Evolutionary conservation across 2,888 invertebrate species (phyloP), one percentile per base, ranked within the genome.

Genomic region (Agrilus biguttatus): DNA sequence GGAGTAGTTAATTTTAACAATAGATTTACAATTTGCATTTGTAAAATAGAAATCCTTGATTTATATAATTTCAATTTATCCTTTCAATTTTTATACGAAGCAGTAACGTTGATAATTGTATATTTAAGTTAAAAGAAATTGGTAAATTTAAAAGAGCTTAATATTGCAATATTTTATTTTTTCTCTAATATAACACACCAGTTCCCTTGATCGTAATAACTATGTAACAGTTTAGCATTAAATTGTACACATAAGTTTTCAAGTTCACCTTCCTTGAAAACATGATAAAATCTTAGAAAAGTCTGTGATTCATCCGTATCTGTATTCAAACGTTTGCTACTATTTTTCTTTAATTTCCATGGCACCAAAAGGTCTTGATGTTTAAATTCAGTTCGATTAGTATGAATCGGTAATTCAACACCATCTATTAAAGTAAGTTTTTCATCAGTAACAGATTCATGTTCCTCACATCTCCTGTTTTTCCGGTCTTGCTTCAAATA

Each of bases 131-230:
- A 4, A 17, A 17, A 21, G 21, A 6, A 5, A 21, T 6, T 21
- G 7, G 21, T 21, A 6, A 21, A 21, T 21, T 21, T 21, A 21
- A 21, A 21, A 5, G 7, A 21, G 5, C 21, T 3, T 17, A 19
- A 21, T 21, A 21, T 21, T 7, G n/a, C 8, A n/a, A 23, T 36
- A 14, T 21, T 45, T 48, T 50, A 45, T 37, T 49, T 58, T 70
- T 84, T 88, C 59, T 75, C 69, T 56, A 90, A 75, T 51, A 87
- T 69, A 32, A 87, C 76, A 70, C 93, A 95, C 88, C 95, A 93
- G 63, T 97, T 97, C 0, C 97, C 97, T 65, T 96, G 86, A 64
- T 96, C 96, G 57, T 95, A 95, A 64, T 89, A 97, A 54, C 76
- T 78, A 23, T 73, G 68, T 32, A 75, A 60, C 10, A 93, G 66